Base-by-base conservation (phyloP, 2,797 vertebrate genomes). In the Emys orbicularis region DNA sequence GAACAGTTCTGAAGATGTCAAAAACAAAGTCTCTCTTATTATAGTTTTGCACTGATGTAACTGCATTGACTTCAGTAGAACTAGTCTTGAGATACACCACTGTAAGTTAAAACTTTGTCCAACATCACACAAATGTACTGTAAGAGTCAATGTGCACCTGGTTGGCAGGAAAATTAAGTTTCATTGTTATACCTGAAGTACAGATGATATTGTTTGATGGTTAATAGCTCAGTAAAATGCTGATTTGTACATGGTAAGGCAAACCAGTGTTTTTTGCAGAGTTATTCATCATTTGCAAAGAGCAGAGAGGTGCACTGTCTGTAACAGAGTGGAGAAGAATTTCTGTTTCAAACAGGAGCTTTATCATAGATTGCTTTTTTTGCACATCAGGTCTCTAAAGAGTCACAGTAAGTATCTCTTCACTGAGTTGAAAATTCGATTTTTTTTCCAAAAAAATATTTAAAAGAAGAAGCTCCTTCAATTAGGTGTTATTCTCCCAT, bases 231-330 rank as follows among this genome's bases (percentile, higher is more conserved):
- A 12, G 21, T 29, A 84, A 27, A 83, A 41, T 83, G 47, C 19
- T 59, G 47, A 8, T 3, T 25, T 1, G 27, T 18, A 34, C 54
- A 83, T 11, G 4, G 44, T 29, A 56, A 54, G 56, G 4, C 76
- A 1, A 16, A 37, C 41, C 0, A 88, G 12, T 68, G 3, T 18
- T 37, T 76, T 86, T 49, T 34, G 15, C 25, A 44, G 34, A 18
- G 79, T 25, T 16, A 41, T 87, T 52, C 7, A 80, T 47, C 0
- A 83, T 57, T 91, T 77, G 25, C 12, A 82, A 85, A 93, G 76
- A 13, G 31, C 0, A 41, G 12, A 5, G 47, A 1, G 0, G 4
- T 27, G 4, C 21, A 53, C 85, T 80, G 27, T 90, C 77, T 16
- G 84, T 9, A 77, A 84, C 1, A 12, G 25, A 81, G 37, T 79